Evolutionary conservation across 2,113 vertebrate genomes (phyloP).

Genomic region (Sinocyclocheilus maitianheensis): DNA sequence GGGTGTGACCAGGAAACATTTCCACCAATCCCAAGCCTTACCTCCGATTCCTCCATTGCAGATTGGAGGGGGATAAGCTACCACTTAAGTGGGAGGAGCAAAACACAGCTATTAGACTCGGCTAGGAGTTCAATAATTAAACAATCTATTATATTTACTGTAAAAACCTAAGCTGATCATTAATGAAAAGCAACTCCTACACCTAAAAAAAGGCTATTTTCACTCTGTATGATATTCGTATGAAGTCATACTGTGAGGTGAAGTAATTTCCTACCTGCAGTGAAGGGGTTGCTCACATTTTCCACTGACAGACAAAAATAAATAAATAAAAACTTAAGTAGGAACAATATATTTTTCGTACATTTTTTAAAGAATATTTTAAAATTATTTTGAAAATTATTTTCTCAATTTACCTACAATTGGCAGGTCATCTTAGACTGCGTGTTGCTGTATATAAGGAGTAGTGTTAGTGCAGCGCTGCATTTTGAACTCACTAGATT

Average conservation of each 20-base stretch:
- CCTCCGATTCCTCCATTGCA: conserved; percentile 76
- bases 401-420: neutral
- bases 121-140: neutral
- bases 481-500: conserved; percentile 78
- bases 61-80: conserved; percentile 74
- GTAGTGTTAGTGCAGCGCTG: neutral
- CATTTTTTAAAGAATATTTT: too few species aligned
- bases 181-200: neutral
- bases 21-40: conserved; percentile 62
- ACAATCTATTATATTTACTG: neutral
- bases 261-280: conserved; percentile 68
- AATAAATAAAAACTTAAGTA: neutral
- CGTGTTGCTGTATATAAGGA: conserved; percentile 14
- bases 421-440: neutral
- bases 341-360: too few species aligned
- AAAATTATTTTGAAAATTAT: too few species aligned
- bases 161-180: neutral
- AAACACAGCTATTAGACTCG: conserved; percentile 63
- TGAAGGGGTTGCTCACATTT: conserved; percentile 73
- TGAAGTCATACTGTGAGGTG: neutral
- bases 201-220: neutral
- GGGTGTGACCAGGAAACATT: conserved; percentile 52
- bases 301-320: conserved; percentile 70
- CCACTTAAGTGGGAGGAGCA: conserved; percentile 70
- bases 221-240: neutral